These are phyloP conservation scores for Mola mola DNA, from an alignment of 2,113 vertebrate species.

Conservation along the genomic window DNA sequence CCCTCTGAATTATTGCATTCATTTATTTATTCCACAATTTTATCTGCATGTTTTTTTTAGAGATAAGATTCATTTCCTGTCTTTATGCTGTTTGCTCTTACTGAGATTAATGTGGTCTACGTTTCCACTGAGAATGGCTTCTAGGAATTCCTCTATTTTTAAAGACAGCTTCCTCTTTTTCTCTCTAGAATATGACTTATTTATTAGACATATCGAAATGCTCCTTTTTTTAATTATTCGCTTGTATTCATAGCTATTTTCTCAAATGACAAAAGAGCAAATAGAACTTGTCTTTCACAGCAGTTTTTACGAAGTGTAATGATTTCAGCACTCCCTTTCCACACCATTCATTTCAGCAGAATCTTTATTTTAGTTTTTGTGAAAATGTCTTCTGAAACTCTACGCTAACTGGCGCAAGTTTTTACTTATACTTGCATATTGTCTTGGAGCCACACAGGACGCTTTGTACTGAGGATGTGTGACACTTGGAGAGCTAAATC, in stretches of 20 bases:
- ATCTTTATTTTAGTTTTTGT: neutral
- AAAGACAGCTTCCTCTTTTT: neutral
- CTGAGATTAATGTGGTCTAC: conserved; percentile 5
- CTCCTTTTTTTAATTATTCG: conserved; percentile 1
- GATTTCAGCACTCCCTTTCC: neutral
- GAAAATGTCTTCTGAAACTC: neutral
- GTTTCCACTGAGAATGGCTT: neutral
- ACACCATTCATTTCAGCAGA: neutral
- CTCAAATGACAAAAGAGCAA: neutral
- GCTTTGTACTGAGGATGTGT: too few relatives aligned
- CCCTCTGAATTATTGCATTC: neutral
- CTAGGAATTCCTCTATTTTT: neutral
- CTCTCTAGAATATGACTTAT: neutral
- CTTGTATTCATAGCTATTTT: neutral
- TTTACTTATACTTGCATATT: neutral
- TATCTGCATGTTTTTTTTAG: neutral
- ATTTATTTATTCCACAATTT: neutral
- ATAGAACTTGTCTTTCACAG: neutral
- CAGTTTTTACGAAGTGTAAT: neutral
- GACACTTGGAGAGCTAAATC: conserved; percentile 24
- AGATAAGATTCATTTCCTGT: neutral
- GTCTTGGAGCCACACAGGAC: neutral
- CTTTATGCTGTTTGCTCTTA: neutral
- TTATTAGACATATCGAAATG: neutral
- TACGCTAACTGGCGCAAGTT: too few relatives aligned